Base-by-base conservation (phyloP, 2,888 invertebrate genomes). In the Tiliacea aurago region DNA sequence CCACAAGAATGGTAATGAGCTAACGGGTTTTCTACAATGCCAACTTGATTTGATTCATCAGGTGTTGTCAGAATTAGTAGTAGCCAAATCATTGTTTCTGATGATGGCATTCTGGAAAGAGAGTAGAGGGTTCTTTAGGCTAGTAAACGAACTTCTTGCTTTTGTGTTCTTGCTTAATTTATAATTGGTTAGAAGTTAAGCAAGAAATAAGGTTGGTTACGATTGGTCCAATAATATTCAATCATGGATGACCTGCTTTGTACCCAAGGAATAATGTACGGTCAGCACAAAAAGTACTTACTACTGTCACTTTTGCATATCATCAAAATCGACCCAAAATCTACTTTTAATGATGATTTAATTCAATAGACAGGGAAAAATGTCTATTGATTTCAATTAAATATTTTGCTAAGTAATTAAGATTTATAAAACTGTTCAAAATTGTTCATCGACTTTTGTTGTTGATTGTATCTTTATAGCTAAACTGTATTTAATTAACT, bases 1-100 rank as follows among this genome's bases (percentile, higher is more conserved):
- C 86, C 84, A 66, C 90, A 91, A 1, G 87, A 87, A 9, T 1
- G 37, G 2, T 43, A 28, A 45, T 62, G n/a, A 0, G 43, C 33
- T 47, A 53, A 9, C 4, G 47, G 47, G 15, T 80, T 58, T 0
- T 58, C 70, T 2, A 74, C 37, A 45, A 74, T 43, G 10, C 13
- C 47, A 6, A 56, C 28, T 63, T 43, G n/a, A 13, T 33, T 61
- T 20, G 65, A 11, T 33, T n/a, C 15, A n/a, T 9, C 5, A 13
- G 33, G 11, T 23, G 43, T 2, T 18, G n/a, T 6, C 20, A 78
- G 20, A 9, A 71, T 5, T 6, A 76, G 37, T 0, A 76, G 2
- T 2, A 70, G 2, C 77, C 65, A 66, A 37, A 77, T 47, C 63
- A 76, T 76, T 76, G 20, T 76, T 11, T 4, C 41, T 37, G 18